Base-by-base conservation (phyloP, 2,888 invertebrate genomes). In the Eilema caniola region DNA sequence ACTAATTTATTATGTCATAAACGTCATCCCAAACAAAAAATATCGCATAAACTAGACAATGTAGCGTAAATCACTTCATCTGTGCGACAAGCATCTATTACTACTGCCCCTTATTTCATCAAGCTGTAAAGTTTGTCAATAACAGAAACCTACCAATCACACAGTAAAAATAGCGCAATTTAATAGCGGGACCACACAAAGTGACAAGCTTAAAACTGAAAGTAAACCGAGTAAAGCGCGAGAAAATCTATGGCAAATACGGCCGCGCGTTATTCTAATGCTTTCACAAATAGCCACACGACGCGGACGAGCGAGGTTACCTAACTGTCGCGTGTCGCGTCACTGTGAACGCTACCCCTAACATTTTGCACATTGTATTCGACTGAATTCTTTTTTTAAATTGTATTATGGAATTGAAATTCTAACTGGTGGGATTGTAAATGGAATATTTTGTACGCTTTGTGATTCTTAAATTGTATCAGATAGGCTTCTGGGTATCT, bases 241-340 rank as follows among this genome's bases (percentile, higher is more conserved):
- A 77, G 85, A 77, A 90, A 92, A 90, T 89, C 93, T 89, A 89
- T 79, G 75, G 90, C 91, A 94, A 93, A 94, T 93, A 93, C 87
- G 76, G 85, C 74, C 81, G 86, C 86, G 86, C 85, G 88, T 85
- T 86, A 84, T 86, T 88, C 88, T 93, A 93, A 93, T 92, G 88
- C 93, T 84, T 87, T 84, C 85, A 86, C 92, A 93, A 93, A 94
- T 89, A 93, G 77, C 74, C 74, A 77, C 77, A 79, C 79, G 83
- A 72, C 71, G 64, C 61, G 69, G 68, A 31, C 65, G 59, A 62
- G 53, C 66, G 67, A 63, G 71, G 71, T 74, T 80, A 67, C 75
- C 71, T 73, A 70, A 66, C 69, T 31, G 67, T 56, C 59, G 57
- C 70, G 62, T 61, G 65, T 60, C 60, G 62, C 72, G 56, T 56